phyloP scores from a whole-genome alignment of 1,140 invertebrate species.

The Pseudachorutes palmiensis region DNA sequence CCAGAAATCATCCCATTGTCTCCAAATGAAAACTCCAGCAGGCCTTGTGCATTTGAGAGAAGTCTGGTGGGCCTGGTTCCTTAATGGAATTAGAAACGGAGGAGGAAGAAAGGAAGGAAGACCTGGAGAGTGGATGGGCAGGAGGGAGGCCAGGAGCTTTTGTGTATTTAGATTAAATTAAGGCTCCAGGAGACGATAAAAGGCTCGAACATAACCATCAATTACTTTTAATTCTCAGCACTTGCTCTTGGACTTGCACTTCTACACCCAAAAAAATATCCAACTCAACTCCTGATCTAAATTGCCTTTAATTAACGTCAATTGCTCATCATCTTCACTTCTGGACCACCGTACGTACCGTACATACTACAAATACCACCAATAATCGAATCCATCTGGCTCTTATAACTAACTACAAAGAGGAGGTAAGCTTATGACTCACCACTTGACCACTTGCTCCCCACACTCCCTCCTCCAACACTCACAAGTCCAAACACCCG shows the following conservation, averaged over 20 bases:
- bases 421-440: not conserved
- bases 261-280: conserved; percentile 12
- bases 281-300: conserved; percentile 29
- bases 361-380: no score
- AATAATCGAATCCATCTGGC: conserved; percentile 9
- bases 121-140: conserved; percentile 5
- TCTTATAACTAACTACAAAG: no score
- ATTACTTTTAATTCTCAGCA: conserved; percentile 38
- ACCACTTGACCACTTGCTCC: not conserved
- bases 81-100: conserved; percentile 35
- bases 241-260: conserved; percentile 20
- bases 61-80: not conserved
- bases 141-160: conserved; percentile 16
- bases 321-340: conserved; percentile 35
- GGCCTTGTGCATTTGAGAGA: not conserved
- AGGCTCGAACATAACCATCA: conserved; percentile 38
- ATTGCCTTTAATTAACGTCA: conserved; percentile 39
- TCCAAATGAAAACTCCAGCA: not conserved
- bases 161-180: conserved; percentile 39
- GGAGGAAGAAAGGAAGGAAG: not conserved
- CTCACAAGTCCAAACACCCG: no score
- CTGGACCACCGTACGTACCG: not conserved
- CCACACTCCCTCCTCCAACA: not conserved
- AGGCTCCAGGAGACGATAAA: conserved; percentile 33
- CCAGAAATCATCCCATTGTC: conserved; percentile 9